These are phyloP conservation scores for Cryptomyrus ogoouensis DNA, from an alignment of 2,113 vertebrate species.

Conservation along the genomic window DNA sequence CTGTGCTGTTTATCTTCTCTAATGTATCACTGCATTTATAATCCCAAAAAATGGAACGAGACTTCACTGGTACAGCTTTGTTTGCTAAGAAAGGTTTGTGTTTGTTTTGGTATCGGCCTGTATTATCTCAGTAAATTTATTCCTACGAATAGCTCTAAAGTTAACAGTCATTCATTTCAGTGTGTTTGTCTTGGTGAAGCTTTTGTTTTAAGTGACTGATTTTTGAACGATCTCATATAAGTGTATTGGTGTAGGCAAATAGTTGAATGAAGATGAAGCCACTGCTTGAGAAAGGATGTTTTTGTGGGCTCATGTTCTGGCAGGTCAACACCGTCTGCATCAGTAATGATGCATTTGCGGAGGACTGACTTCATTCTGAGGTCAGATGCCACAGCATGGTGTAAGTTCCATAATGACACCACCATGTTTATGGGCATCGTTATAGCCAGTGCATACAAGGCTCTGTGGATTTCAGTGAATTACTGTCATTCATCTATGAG, in stretches of 20 bases:
- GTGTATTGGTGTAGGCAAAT: not conserved
- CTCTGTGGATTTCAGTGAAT: not conserved
- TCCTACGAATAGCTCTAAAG: not conserved
- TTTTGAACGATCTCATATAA: not conserved
- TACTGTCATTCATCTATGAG: not conserved
- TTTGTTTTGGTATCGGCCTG: constrained; percentile 9
- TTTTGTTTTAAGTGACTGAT: not conserved
- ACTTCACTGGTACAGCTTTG: not conserved
- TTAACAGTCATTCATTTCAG: not conserved
- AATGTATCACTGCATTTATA: not conserved
- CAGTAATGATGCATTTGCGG: not conserved
- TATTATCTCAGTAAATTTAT: not conserved
- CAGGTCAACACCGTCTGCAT: not conserved
- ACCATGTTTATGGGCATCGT: not conserved
- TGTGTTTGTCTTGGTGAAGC: not conserved
- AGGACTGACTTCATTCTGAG: not conserved
- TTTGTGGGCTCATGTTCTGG: not conserved
- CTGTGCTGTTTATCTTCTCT: not conserved
- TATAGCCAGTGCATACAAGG: not conserved
- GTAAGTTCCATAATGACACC: not conserved
- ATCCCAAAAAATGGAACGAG: not conserved
- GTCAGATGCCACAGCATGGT: not conserved
- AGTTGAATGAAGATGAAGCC: not conserved
- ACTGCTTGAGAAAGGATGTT: not conserved
- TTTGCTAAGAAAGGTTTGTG: not conserved